Conservation (phyloP, 1,140 invertebrate genomes). For the Procambarus virginalis region DNA sequence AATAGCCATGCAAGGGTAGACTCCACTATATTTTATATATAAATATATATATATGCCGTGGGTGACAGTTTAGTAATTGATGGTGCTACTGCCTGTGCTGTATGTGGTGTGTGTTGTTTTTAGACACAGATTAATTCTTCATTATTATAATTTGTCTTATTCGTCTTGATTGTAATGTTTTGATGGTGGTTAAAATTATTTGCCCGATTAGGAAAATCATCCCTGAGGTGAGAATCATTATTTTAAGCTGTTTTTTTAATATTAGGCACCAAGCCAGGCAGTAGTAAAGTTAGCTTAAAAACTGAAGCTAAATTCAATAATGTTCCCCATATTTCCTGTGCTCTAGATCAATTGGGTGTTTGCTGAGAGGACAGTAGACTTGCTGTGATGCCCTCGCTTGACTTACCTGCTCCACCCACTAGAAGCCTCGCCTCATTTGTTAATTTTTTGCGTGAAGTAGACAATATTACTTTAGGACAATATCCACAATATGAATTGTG, state of each 20-base stretch:
- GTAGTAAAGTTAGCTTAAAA: constrained; percentile 34
- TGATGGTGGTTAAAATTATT: neutral
- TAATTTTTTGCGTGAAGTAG: no score
- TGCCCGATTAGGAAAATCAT: neutral
- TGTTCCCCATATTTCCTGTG: constrained; percentile 49
- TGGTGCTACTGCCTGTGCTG: constrained; percentile 49
- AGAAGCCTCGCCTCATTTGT: no score
- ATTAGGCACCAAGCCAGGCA: constrained; percentile 20
- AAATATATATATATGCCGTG: constrained; percentile 24
- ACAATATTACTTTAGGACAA: no score
- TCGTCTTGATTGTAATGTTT: neutral
- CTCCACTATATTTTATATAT: constrained; percentile 6
- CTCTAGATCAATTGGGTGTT: constrained; percentile 57
- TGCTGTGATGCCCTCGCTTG: constrained; percentile 8
- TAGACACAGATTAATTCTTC: no score
- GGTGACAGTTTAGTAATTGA: constrained; percentile 33
- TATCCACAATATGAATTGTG: no score
- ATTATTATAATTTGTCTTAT: neutral
- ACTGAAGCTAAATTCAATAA: constrained; percentile 47
- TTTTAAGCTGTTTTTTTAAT: neutral
- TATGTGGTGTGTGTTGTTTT: neutral
- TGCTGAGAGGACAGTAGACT: constrained; percentile 30
- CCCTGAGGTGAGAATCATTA: neutral
- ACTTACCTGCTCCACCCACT: constrained; percentile 3
- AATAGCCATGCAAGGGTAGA: constrained; percentile 46